Percentiles rank a stretch among this genome's conserved stretches.
Evolutionary conservation across 2,797 vertebrate species (phyloP).

Genomic region (Bryconaethiops microstoma): DNA sequence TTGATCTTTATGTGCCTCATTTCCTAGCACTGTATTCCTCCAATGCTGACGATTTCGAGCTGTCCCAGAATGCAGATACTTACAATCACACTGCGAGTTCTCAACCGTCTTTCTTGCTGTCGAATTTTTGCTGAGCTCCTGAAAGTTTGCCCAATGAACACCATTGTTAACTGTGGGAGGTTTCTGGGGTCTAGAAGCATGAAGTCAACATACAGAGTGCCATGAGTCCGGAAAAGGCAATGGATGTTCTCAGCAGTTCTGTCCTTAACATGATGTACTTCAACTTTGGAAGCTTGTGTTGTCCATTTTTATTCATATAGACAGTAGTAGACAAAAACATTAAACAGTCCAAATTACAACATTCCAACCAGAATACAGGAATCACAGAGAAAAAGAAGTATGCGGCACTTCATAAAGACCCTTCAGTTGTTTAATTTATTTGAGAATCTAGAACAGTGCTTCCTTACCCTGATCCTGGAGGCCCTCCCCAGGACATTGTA

Average conservation of each 20-base stretch:
- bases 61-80: neutral
- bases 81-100: neutral
- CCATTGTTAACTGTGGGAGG: neutral
- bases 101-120: neutral
- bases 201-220: neutral
- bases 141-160: neutral
- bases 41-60: neutral
- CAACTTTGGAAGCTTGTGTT: no score
- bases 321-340: no score
- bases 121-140: neutral
- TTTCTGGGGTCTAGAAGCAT: neutral
- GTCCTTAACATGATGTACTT: neutral
- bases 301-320: no score
- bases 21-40: neutral
- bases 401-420: no score
- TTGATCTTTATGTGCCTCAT: neutral
- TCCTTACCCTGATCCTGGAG: no score
- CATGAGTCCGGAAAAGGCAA: neutral
- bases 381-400: no score
- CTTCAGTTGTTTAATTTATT: no score
- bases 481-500: no score
- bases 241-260: neutral
- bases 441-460: no score
- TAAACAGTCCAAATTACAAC: no score
- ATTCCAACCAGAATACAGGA: no score